Evolutionary conservation across 2,888 invertebrate genomes (phyloP), one percentile per base, ranked within the genome.

Genomic region (Caradrina clavipalpis): DNA sequence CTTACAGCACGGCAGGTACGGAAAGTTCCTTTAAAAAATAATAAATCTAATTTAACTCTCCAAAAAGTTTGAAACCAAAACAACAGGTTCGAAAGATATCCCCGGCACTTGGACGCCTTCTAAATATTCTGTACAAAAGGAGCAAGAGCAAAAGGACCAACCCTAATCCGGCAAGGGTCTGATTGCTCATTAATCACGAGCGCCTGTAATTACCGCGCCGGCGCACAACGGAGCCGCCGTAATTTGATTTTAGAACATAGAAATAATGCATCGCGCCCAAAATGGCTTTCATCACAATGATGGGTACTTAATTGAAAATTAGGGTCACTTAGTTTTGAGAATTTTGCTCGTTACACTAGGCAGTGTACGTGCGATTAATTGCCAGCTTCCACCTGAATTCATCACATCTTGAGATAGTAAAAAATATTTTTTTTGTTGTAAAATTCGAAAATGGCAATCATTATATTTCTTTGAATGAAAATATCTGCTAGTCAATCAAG

Each of bases 181-280:
- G 93, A 93, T 93, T 90, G 92, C 93, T 94, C 95, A 94, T 95
- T 95, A 95, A 95, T 95, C 95, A 95, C 92, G 86, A 85, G 87
- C 90, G 89, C 89, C 90, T 90, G 92, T 94, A 94, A 95, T 94
- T 93, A 93, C 94, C 88, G 87, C 90, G 89, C 91, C 91, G 88
- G 89, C 91, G 90, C 90, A 87, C 86, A 83, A 83, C 88, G 78
- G 65, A 80, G 78, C 84, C 79, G 85, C 82, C 82, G 86, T 93
- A 93, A 94, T 94, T 94, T 92, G 88, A 92, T 93, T 95, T 93
- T 90, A 90, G 91, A 89, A 87, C 89, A 91, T 91, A 90, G 92
- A 88, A 90, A 91, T 92, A 89, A 90, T 89, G 89, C 88, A 89
- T 84, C 86, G 78, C 80, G 80, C 82, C 86, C 78, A 87, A 85